These are phyloP conservation scores for Cremastinae sp. DNA, from an alignment of 2,888 invertebrate species.

Conservation along the genomic window DNA sequence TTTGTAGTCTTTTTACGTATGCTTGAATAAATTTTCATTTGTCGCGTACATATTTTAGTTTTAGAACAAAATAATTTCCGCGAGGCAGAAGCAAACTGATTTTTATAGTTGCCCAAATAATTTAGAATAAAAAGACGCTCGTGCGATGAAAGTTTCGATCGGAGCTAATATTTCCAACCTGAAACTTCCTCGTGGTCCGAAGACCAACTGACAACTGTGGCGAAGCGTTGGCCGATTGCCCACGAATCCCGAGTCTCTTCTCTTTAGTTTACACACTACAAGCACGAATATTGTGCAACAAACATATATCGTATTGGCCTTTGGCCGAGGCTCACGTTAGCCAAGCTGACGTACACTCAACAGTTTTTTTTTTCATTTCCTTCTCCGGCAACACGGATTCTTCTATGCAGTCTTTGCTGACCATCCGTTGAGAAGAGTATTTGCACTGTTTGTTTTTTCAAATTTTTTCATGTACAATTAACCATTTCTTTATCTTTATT, in stretches of 20 bases:
- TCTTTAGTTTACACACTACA: constrained; percentile 30
- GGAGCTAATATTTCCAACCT: background rate
- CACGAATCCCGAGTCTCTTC: constrained; percentile 64
- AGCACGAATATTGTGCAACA: constrained; percentile 50
- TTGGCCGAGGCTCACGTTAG: constrained; percentile 69
- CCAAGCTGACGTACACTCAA: constrained; percentile 65
- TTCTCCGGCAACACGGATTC: constrained; percentile 18
- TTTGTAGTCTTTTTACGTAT: too few relatives aligned
- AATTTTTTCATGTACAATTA: background rate
- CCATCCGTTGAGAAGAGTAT: too few relatives aligned
- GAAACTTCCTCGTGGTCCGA: constrained; percentile 65
- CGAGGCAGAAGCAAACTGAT: too few relatives aligned
- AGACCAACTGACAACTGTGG: constrained; percentile 71
- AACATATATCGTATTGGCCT: constrained; percentile 66
- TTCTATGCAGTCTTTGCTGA: background rate
- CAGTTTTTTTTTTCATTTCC: constrained; percentile 18
- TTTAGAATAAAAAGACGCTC: constrained; percentile 4
- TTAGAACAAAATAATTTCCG: too few relatives aligned
- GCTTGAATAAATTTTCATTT: too few relatives aligned
- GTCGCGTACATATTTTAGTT: too few relatives aligned
- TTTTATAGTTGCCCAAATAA: too few relatives aligned
- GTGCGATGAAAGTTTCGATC: background rate
- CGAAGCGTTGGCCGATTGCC: constrained; percentile 68
- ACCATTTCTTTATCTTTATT: too few relatives aligned
- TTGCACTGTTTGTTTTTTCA: too few relatives aligned